Percentiles rank a stretch among this genome's conserved stretches.
phyloP scores from a whole-genome alignment of 2,113 vertebrate genomes.

The Forbesichthys agassizii region DNA sequence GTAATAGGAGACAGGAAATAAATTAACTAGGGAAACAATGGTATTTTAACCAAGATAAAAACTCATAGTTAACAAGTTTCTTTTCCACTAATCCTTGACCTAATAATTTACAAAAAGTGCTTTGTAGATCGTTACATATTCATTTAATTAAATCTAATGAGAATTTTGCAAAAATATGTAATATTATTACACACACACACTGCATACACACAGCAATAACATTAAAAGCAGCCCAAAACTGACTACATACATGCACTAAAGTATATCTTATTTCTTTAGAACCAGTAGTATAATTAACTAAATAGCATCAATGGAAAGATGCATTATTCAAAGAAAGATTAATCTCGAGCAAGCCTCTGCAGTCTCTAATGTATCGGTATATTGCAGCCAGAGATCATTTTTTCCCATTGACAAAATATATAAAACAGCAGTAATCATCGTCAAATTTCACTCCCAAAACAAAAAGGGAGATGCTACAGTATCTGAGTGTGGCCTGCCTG shows the following conservation, averaged over 20 bases:
- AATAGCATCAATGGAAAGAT: too few species aligned
- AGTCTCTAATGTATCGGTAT: too few species aligned
- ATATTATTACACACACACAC: too few species aligned
- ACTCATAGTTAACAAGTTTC: conserved; percentile 39
- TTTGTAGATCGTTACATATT: conserved; percentile 5
- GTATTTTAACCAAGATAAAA: conserved; percentile 67
- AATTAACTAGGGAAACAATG: conserved; percentile 43
- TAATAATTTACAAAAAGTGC: conserved; percentile 33
- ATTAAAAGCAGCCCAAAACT: too few species aligned
- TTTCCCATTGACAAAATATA: conserved; percentile 26
- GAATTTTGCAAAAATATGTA: neutral
- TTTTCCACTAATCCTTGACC: conserved; percentile 28
- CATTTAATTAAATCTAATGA: neutral
- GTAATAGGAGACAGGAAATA: conserved; percentile 30
- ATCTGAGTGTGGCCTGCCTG: neutral
- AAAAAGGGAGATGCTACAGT: neutral
- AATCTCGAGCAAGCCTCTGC: too few species aligned
- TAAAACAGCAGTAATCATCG: neutral
- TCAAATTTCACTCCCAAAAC: neutral
- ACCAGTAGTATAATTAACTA: too few species aligned
- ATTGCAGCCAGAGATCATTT: neutral
- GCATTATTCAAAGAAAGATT: too few species aligned
- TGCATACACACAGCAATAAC: too few species aligned
- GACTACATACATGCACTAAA: too few species aligned
- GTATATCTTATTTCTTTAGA: too few species aligned